These are phyloP conservation scores for Ostrea edulis DNA, from an alignment of 1,140 invertebrate species.

Conservation along the genomic window DNA sequence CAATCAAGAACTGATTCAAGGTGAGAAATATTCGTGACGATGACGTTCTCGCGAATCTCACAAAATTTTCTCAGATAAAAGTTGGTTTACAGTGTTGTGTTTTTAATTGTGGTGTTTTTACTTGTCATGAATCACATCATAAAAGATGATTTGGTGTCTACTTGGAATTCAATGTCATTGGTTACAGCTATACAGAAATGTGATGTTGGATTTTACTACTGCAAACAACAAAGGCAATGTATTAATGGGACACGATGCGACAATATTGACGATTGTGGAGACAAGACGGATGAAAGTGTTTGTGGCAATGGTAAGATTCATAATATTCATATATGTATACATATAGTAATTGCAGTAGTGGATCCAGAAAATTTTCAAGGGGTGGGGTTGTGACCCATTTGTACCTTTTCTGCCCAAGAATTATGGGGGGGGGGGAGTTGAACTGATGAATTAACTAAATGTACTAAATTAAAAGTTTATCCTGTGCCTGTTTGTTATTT, in stretches of 20 bases:
- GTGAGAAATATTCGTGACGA: too few relatives aligned
- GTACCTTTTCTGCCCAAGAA: too few relatives aligned
- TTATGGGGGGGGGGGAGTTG: not conserved
- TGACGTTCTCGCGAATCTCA: too few relatives aligned
- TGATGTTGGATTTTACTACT: slow-evolving; percentile 61
- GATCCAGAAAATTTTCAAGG: not conserved
- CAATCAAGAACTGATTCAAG: too few relatives aligned
- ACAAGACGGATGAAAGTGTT: slow-evolving; percentile 85
- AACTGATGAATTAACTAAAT: too few relatives aligned
- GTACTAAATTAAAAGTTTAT: not conserved
- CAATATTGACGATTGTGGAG: slow-evolving; percentile 85
- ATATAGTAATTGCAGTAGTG: not conserved
- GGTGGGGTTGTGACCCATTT: too few relatives aligned
- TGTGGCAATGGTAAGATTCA: slow-evolving; percentile 39
- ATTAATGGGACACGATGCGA: slow-evolving; percentile 87
- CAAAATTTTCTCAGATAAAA: too few relatives aligned
- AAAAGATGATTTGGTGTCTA: not conserved
- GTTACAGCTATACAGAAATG: slow-evolving; percentile 55
- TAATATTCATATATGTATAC: not conserved
- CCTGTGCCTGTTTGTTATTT: not conserved
- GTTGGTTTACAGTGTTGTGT: too few relatives aligned
- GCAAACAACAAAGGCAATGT: slow-evolving; percentile 78
- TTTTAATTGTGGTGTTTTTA: too few relatives aligned
- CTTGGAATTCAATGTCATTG: not conserved
- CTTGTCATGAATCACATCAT: too few relatives aligned